A percentile compares a stretch with the other conserved stretches of the same genome.
phyloP scores from a whole-genome alignment of 2,797 vertebrate species.

The Gallinago stenura region DNA sequence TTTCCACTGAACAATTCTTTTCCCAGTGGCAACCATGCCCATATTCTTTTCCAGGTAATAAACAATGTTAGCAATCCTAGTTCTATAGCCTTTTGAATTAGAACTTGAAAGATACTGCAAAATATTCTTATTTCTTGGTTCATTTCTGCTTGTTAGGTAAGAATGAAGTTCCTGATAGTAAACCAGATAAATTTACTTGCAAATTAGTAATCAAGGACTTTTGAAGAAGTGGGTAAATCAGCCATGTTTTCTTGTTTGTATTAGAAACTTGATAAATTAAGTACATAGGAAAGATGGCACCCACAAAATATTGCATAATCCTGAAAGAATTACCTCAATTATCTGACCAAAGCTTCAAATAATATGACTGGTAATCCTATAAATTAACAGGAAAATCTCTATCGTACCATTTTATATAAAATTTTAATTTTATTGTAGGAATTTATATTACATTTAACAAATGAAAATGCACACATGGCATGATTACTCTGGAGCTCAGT shows the following conservation, averaged over 20 bases:
- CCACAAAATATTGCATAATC: neutral
- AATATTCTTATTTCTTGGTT: neutral
- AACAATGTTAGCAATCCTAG: neutral
- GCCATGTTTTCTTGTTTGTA: neutral
- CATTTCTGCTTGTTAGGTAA: neutral
- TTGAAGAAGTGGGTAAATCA: neutral
- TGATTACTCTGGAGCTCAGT: neutral
- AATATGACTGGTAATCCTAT: neutral
- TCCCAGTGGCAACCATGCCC: neutral
- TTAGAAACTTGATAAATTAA: neutral
- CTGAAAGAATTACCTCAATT: neutral
- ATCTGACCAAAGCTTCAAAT: neutral
- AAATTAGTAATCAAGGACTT: neutral
- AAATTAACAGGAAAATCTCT: neutral
- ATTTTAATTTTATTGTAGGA: neutral
- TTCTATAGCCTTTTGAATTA: neutral
- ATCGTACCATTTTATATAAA: neutral
- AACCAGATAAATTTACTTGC: neutral
- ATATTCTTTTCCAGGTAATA: neutral
- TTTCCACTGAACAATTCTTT: neutral
- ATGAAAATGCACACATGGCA: neutral
- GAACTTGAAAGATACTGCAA: neutral
- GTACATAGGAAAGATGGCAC: neutral
- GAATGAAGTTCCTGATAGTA: neutral
- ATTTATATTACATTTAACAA: neutral